Evolutionary conservation across 2,113 vertebrate species (phyloP).

Genomic region (Macaca mulatta): DNA sequence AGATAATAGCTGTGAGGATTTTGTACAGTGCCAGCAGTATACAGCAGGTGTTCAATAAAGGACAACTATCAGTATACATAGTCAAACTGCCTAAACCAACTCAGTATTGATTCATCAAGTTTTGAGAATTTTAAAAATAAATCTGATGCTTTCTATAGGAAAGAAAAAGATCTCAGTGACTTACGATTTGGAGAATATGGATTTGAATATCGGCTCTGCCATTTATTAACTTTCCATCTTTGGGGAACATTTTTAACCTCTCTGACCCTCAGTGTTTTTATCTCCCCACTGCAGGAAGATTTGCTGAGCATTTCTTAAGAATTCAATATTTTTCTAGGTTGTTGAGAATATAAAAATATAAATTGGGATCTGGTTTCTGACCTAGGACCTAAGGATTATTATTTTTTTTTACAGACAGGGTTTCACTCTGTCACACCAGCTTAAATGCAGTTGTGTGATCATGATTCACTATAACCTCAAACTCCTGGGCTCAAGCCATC

Average conservation of each 20-base stretch:
- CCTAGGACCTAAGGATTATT: too few relatives aligned
- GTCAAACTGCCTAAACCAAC: background rate
- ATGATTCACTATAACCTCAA: too few relatives aligned
- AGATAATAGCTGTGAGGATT: background rate
- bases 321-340: background rate
- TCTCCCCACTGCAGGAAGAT: background rate
- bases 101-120: background rate
- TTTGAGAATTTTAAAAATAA: constrained; percentile 42
- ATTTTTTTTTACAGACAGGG: too few relatives aligned
- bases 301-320: constrained; percentile 11
- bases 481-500: too few relatives aligned
- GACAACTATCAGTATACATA: background rate
- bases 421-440: too few relatives aligned
- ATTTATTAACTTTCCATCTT: constrained; percentile 30
- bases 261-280: background rate
- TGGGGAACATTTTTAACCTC: background rate
- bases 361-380: background rate
- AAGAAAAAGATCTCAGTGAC: background rate
- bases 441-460: too few relatives aligned
- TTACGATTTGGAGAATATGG: background rate
- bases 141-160: background rate
- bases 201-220: background rate
- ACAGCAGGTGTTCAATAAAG: background rate
- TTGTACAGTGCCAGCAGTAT: background rate
- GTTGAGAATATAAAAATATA: background rate